Evolutionary conservation across 2,113 vertebrate genomes (phyloP), one percentile per base, ranked within the genome.

Genomic region (Petrocephalus zakoni): DNA sequence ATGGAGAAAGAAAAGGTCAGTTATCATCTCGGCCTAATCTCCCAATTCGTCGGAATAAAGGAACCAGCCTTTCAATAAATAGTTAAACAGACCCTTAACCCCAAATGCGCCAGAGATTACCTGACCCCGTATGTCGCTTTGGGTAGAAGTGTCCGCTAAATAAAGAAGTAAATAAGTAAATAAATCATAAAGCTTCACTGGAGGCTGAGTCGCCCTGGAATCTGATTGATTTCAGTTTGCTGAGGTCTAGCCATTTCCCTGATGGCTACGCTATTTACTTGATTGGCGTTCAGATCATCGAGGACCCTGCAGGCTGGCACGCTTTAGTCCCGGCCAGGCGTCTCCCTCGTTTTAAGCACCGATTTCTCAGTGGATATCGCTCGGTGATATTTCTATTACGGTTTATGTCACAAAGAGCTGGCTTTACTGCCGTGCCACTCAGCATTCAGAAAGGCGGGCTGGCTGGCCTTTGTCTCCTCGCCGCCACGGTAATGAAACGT

Each of bases 1-100:
- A 49, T 34, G 88, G 29, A 68, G 55, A 88, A 82, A 34, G 53
- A 21, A 88, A n/a, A 88, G 37, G 8, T 51, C 81, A 82, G 8
- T 5, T 7, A 21, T 82, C 21, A 49, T 47, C 22, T 49, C 3
- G 1, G 21, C 37, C 10, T 83, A 49, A 83, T 49, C 47, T 64
- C n/a, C 22, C 25, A 8, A 1, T 25, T 64, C 11, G 58, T n/a
- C 58, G 58, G 9, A 25, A 83, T 47, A 49, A 47, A 17, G 15
- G n/a, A 83, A 47, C 11, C 68, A 75, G 6, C 29, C 29, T 75
- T 75, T 37, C 5, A 37, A 37, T 75, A 75, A 75, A 75, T 29
- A 29, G 29, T 75, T 75, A 75, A 37, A n/a, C 3, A 22, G 25
- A 8, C 56, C 56, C 56, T 58, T 58, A 5, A 9, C 56, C 58